A percentile compares a stretch with the other conserved stretches of the same genome.
phyloP scores from a whole-genome alignment of 2,888 invertebrate species.

The Carcina quercana region DNA sequence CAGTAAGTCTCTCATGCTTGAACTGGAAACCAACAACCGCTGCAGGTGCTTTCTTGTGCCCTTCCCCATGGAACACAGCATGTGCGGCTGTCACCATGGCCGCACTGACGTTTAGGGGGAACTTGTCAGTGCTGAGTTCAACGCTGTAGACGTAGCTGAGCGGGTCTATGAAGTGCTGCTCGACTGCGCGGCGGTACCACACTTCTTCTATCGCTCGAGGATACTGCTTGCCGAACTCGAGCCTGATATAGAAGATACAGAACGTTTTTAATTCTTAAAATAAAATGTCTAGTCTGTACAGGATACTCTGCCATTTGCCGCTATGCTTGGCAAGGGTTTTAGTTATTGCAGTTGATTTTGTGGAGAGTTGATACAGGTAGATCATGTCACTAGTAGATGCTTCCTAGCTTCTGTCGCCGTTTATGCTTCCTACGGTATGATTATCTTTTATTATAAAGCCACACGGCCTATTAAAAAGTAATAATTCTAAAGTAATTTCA shows the following conservation, averaged over 20 bases:
- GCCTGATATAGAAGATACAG: conserved; percentile 48
- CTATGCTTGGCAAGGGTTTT: too few species aligned
- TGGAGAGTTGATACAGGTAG: too few species aligned
- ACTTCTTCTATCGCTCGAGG: conserved; percentile 89
- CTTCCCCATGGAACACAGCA: conserved; percentile 82
- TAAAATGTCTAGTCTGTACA: too few species aligned
- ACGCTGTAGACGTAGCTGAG: conserved; percentile 85
- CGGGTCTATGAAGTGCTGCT: conserved; percentile 85
- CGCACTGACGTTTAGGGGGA: conserved; percentile 73
- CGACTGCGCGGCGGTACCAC: conserved; percentile 92
- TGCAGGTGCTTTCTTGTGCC: conserved; percentile 76
- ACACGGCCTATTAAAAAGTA: too few species aligned
- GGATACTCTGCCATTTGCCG: too few species aligned
- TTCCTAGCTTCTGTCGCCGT: too few species aligned
- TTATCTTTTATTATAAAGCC: too few species aligned
- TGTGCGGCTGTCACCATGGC: conserved; percentile 90
- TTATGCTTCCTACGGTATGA: too few species aligned
- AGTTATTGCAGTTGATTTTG: too few species aligned
- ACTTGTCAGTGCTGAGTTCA: conserved; percentile 51
- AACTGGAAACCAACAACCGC: conserved; percentile 88
- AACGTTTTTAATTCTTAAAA: too few species aligned
- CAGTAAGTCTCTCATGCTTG: conserved; percentile 82
- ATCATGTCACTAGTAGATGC: too few species aligned
- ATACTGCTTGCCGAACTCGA: conserved; percentile 82
- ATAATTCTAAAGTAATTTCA: too few species aligned